Conservation (phyloP, 1,140 invertebrate genomes). For the Augochlora pura region DNA sequence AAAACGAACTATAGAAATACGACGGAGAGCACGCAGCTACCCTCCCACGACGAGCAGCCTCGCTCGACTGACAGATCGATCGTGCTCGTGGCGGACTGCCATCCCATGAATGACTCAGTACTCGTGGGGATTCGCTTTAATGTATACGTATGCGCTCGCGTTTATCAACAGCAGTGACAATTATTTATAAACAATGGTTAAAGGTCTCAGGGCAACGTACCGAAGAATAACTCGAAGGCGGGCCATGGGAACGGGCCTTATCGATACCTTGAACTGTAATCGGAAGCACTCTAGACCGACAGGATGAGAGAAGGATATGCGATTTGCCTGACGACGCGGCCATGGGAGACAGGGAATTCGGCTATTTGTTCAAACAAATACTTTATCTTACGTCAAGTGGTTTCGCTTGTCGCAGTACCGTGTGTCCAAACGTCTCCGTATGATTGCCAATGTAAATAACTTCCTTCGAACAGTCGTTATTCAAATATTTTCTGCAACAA, state of each 20-base stretch:
- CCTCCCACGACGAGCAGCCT: conserved; percentile 35
- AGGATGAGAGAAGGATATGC: neutral
- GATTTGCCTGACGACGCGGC: conserved; percentile 4
- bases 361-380: too few relatives aligned
- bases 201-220: conserved; percentile 3
- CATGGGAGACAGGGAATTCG: neutral
- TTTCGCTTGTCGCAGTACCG: too few relatives aligned
- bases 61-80: conserved; percentile 51
- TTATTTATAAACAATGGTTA: conserved; percentile 50
- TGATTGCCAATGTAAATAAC: too few relatives aligned
- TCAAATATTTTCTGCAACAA: too few relatives aligned
- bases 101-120: conserved; percentile 46
- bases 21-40: neutral
- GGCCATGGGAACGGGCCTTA: conserved; percentile 11
- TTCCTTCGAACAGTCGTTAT: too few relatives aligned
- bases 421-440: too few relatives aligned
- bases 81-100: neutral
- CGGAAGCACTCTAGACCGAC: neutral
- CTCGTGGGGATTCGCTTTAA: conserved; percentile 26
- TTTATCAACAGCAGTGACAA: conserved; percentile 31
- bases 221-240: conserved; percentile 1
- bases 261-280: conserved; percentile 47
- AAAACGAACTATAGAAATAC: neutral
- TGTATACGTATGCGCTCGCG: conserved; percentile 30
- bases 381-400: too few relatives aligned